phyloP scores from a whole-genome alignment of 2,888 invertebrate species.

The Deilephila elpenor region DNA sequence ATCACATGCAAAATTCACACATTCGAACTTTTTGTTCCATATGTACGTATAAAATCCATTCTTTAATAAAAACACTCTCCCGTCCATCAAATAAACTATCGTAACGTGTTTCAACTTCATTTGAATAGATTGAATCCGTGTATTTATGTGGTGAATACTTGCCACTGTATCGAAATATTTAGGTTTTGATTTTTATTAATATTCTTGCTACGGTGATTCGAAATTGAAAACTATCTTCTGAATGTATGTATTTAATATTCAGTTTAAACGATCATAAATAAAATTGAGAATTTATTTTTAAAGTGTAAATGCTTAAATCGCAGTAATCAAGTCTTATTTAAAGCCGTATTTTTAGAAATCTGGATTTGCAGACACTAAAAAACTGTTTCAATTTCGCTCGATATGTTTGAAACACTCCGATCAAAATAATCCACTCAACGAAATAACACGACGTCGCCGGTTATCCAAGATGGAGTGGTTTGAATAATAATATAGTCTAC shows the following conservation, averaged over 20 bases:
- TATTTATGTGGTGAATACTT: too few relatives aligned
- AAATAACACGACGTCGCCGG: background rate
- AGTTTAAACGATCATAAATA: too few relatives aligned
- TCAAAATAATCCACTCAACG: conserved; percentile 3
- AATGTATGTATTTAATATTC: too few relatives aligned
- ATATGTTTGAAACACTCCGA: background rate
- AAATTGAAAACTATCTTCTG: too few relatives aligned
- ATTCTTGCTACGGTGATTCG: too few relatives aligned
- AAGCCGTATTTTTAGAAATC: too few relatives aligned
- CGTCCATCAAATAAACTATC: conserved; percentile 17
- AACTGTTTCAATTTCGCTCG: background rate
- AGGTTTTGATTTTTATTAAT: too few relatives aligned
- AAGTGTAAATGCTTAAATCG: too few relatives aligned
- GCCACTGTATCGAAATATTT: too few relatives aligned
- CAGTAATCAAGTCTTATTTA: too few relatives aligned
- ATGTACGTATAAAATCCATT: background rate
- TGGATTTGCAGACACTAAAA: background rate
- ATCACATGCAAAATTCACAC: background rate
- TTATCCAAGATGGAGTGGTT: background rate
- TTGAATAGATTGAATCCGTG: too few relatives aligned
- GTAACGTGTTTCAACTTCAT: background rate
- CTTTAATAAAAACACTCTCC: conserved; percentile 1
- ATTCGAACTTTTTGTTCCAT: background rate
- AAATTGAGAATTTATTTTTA: too few relatives aligned
- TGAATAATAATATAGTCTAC: conserved; percentile 1